Conservation (phyloP, 2,888 invertebrate species). For the Agrotis segetum region DNA sequence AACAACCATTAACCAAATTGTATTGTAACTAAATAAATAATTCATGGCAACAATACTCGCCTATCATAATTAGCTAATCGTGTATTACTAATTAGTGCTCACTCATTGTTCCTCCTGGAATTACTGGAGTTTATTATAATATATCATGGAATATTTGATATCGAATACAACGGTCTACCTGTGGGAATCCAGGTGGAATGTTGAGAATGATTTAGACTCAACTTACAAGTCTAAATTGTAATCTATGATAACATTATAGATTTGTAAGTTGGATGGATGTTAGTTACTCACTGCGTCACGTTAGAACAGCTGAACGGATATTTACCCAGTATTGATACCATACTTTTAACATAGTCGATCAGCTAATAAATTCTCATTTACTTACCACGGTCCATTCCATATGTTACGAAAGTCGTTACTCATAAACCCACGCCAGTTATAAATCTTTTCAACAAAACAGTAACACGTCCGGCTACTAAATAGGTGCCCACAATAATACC, state of each 20-base stretch:
- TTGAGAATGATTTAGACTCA: not conserved
- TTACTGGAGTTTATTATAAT: not conserved
- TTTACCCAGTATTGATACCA: no score
- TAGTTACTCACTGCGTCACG: no score
- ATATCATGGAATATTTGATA: not conserved
- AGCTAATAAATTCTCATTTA: not conserved
- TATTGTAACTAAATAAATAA: constrained; percentile 23
- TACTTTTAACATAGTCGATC: no score
- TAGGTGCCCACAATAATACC: constrained; percentile 31
- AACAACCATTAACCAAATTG: not conserved
- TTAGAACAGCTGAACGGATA: no score
- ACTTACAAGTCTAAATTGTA: no score
- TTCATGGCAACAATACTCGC: constrained; percentile 7
- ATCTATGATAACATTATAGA: no score
- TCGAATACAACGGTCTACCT: not conserved
- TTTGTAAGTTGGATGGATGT: no score
- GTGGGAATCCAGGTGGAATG: no score
- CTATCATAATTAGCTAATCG: constrained; percentile 23
- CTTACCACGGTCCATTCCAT: not conserved
- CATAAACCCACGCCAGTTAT: not conserved
- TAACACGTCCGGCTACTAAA: constrained; percentile 2
- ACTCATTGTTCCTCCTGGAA: constrained; percentile 5
- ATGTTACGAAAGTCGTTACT: not conserved
- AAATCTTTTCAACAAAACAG: constrained; percentile 31
- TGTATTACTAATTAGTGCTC: constrained; percentile 30